phyloP scores from a whole-genome alignment of 2,113 vertebrate species.

The Rhinolophus sinicus region DNA sequence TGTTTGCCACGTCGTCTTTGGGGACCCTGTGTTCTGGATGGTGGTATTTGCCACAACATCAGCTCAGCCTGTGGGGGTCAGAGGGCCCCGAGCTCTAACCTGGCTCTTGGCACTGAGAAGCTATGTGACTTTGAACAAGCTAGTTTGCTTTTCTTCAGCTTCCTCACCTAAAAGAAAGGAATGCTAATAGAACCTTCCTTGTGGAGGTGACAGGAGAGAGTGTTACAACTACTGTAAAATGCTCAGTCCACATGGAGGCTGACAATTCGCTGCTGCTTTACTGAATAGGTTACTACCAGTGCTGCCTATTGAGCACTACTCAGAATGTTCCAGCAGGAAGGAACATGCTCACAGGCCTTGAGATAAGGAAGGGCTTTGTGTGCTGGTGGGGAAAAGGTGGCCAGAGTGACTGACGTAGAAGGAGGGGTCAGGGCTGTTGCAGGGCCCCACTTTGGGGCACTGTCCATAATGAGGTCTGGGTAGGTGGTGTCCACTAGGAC shows the following conservation, averaged over 20 bases:
- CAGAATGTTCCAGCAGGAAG: neutral
- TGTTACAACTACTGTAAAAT: rapidly evolving
- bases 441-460: neutral
- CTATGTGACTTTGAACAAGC: neutral
- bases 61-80: neutral
- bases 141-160: neutral
- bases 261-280: neutral
- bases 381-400: neutral
- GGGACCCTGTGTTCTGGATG: neutral
- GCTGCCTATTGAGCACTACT: neutral
- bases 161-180: neutral
- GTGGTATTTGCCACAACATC: neutral
- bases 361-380: neutral
- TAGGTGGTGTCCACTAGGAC: neutral
- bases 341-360: neutral
- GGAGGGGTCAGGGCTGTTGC: neutral
- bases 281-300: too few relatives aligned
- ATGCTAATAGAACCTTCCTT: neutral
- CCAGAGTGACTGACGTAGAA: neutral
- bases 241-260: neutral
- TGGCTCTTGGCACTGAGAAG: neutral
- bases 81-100: neutral
- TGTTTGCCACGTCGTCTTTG: neutral
- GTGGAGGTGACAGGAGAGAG: neutral
- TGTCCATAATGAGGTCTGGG: neutral